Evolutionary conservation across 2,888 invertebrate species (phyloP), one percentile per base, ranked within the genome.

Genomic region (Stramonita haemastoma): DNA sequence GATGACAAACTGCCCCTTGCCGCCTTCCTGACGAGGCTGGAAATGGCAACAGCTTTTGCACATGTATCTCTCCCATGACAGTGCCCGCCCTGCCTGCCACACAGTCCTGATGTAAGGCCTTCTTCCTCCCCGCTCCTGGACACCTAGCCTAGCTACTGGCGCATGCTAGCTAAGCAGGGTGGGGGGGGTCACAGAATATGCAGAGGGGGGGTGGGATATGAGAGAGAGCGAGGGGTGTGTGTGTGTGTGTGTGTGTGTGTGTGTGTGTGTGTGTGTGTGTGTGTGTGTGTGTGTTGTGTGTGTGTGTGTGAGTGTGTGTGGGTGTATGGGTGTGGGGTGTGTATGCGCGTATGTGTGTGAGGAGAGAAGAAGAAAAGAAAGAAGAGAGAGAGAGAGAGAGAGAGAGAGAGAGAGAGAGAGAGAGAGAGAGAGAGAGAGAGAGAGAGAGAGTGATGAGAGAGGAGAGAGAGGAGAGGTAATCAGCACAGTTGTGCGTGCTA

Each of bases 1-100:
- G 46, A 83, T 83, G 81, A 83, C 81, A 83, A 46, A 83, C 81
- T 83, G 81, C 36, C 81, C 26, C 81, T 83, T 46, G 81, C 81
- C 17, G 36, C 36, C 29, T 36, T 36, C 81, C 36, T 83, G 81
- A 83, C 46, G 81, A 83, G 81, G 81, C 29, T 83, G 81, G 81
- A 83, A 83, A 83, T 83, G 81, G 81, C 26, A 83, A 83, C 19
- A 83, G 81, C 81, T 46, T 26, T 46, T 26, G 46, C 81, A 36
- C 26, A 46, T n/a, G n/a, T n/a, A n/a, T 36, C 36, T 83, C 81
- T 83, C 81, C 46, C 46, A 29, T 83, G 81, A 83, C 81, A 83
- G 22, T 79, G 81, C 36, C 81, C 26, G 81, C 81, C 81, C 81
- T 83, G 81, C 32, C 26, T 79, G 34, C 81, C 81, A 46, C 34